Base-by-base conservation (phyloP, 2,888 invertebrate genomes). In the Trichogramma dendrolimi region DNA sequence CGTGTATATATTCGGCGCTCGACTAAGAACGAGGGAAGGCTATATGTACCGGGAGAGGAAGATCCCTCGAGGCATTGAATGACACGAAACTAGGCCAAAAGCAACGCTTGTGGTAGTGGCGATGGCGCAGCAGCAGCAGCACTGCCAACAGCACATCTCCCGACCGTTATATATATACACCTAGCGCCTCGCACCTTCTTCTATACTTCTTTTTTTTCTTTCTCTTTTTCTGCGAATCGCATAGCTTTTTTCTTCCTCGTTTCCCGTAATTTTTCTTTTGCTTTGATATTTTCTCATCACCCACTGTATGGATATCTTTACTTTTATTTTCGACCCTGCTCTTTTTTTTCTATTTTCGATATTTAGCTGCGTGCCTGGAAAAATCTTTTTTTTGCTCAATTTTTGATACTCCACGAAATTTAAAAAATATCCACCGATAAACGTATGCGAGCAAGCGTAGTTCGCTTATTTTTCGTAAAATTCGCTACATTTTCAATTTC, bases 81-180 rank as follows among this genome's bases (percentile, higher is more conserved):
- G 56, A 61, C 64, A 64, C 58, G 48, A 8, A 63, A 63, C 44
- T 64, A 64, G 61, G 61, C 61, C 61, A 64, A 8, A 8, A 11
- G 8, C 10, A 46, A 46, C 46, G 27, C 27, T 27, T 27, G 27
- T 27, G 27, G 27, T 27, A 27, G 27, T 27, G 27, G 27, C 27
- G 27, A 27, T 27, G 27, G 27, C 27, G 27, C 27, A 27, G 27
- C 27, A 27, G 27, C 42, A 50, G 51, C 39, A 47, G 48, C 55
- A 55, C 54, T 55, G 51, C 41, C 42, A 10, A 27, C 27, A 27
- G n/a, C 53, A 38, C 48, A 38, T 48, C 42, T 47, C 40, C 51
- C 43, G 8, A n/a, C n/a, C 51, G 4, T 2, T 27, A 27, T 27
- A 27, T 27, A 27, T 27, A 27, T 27, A 27, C 27, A 14, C 10